A percentile compares a stretch with the other conserved stretches of the same genome.
These are phyloP conservation scores for Macroramphosus scolopax DNA, from an alignment of 2,797 vertebrate genomes.

Conservation along the genomic window DNA sequence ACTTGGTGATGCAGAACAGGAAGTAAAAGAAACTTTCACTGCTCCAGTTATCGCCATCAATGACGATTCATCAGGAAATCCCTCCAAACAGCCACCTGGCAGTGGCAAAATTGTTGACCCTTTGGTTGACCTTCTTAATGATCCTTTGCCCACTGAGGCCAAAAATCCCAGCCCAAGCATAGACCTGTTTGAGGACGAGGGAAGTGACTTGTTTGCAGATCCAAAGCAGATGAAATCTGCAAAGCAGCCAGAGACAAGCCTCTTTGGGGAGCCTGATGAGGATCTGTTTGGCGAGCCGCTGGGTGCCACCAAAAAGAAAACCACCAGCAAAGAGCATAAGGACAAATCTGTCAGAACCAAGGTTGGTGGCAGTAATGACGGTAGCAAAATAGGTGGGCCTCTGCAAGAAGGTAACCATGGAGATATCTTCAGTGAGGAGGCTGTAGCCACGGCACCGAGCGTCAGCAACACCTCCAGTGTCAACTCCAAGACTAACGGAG, in stretches of 20 bases:
- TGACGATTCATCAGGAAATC: conserved; percentile 2
- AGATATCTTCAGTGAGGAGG: conserved; percentile 72
- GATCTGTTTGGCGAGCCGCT: conserved; percentile 67
- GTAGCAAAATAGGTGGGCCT: conserved; percentile 21
- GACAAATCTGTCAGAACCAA: conserved; percentile 34
- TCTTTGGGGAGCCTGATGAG: conserved; percentile 65
- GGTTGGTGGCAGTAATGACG: neutral
- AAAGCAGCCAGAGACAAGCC: conserved; percentile 59
- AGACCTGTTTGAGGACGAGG: conserved; percentile 68
- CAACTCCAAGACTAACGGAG: conserved; percentile 79
- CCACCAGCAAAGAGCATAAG: conserved; percentile 33
- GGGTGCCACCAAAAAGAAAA: conserved; percentile 56
- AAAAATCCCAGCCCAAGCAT: conserved; percentile 30
- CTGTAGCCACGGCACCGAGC: conserved; percentile 24
- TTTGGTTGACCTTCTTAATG: conserved; percentile 48
- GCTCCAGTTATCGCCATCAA: conserved; percentile 40
- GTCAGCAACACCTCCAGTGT: conserved; percentile 73
- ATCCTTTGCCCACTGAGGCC: conserved; percentile 7
- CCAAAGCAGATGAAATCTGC: conserved; percentile 36
- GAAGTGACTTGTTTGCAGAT: conserved; percentile 62
- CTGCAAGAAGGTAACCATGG: conserved; percentile 26
- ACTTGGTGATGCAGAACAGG: conserved; percentile 16
- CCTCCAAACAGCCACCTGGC: conserved; percentile 2
- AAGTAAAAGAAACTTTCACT: conserved; percentile 28
- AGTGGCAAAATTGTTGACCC: conserved; percentile 36